Evolutionary conservation across 2,113 vertebrate genomes (phyloP).

Genomic region (Calidris pygmaea): DNA sequence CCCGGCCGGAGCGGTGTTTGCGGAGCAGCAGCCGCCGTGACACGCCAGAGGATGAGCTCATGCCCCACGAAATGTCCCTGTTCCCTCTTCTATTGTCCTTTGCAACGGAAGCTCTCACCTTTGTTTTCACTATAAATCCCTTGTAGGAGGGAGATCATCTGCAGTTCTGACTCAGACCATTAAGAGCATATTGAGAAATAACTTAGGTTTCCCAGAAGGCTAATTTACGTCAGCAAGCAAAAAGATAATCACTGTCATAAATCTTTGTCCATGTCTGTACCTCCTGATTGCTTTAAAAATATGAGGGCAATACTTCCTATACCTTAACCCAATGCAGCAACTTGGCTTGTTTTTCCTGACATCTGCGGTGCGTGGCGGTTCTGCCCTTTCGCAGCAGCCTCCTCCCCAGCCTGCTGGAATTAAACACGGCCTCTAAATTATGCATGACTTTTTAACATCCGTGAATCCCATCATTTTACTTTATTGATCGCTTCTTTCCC

Average conservation of each 20-base stretch:
- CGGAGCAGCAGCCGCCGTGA: not conserved
- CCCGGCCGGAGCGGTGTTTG: not conserved
- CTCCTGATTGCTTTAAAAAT: slow-evolving; percentile 16
- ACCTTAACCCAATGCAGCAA: not conserved
- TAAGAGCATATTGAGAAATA: slow-evolving; percentile 75
- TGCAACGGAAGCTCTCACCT: slow-evolving; percentile 14
- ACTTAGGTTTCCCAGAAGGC: slow-evolving; percentile 76
- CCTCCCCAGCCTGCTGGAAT: not conserved
- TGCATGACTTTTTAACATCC: not conserved
- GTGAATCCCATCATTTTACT: not conserved
- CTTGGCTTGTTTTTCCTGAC: not conserved
- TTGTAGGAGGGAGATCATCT: slow-evolving; percentile 48
- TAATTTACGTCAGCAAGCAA: slow-evolving; percentile 78
- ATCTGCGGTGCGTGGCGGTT: not conserved
- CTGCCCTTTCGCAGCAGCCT: not conserved
- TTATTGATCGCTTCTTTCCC: slow-evolving; percentile 2
- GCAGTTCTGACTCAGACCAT: slow-evolving; percentile 73
- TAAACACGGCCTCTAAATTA: not conserved
- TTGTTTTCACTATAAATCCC: slow-evolving; percentile 52
- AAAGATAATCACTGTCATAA: slow-evolving; percentile 71
- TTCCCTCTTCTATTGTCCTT: slow-evolving; percentile 31
- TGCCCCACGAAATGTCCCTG: slow-evolving; percentile 17
- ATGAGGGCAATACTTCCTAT: not conserved
- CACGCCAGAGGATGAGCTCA: not conserved
- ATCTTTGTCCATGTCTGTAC: slow-evolving; percentile 37